These are phyloP conservation scores for Caenorhabditis sp. DNA, from an alignment of 2,888 invertebrate genomes.

Conservation along the genomic window DNA sequence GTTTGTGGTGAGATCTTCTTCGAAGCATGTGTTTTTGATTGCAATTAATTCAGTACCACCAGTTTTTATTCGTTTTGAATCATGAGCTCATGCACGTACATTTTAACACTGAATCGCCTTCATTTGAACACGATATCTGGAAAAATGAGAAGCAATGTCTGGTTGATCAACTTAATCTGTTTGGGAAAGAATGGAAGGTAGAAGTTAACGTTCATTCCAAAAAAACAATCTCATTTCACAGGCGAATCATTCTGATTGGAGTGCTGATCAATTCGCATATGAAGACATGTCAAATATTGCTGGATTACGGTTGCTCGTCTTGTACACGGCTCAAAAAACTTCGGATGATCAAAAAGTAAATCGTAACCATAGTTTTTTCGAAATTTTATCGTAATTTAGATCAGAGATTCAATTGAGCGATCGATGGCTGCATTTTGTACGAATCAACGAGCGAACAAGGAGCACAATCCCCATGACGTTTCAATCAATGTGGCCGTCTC, in stretches of 20 bases:
- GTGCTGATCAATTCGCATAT: constrained; percentile 10
- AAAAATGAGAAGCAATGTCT: constrained; percentile 35
- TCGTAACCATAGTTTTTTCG: not conserved
- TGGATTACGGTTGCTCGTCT: constrained; percentile 21
- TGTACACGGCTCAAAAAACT: constrained; percentile 17
- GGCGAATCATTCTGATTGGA: not conserved
- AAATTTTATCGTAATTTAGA: constrained; percentile 5
- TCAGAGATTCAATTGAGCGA: constrained; percentile 14
- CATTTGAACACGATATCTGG: constrained; percentile 20
- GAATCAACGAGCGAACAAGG: not conserved
- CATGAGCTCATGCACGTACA: constrained; percentile 45
- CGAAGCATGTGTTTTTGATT: not conserved
- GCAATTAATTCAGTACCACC: constrained; percentile 18
- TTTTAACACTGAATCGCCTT: constrained; percentile 32
- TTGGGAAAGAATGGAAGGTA: constrained; percentile 17
- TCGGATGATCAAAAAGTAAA: constrained; percentile 14
- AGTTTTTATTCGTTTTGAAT: constrained; percentile 27
- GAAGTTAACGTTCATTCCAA: not conserved
- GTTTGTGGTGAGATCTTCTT: constrained; percentile 25
- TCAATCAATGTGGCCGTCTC: constrained; percentile 34
- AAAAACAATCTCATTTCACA: not conserved
- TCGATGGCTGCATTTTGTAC: constrained; percentile 15
- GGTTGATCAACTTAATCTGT: constrained; percentile 4
- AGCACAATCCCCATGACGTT: constrained; percentile 41
- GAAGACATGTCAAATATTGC: constrained; percentile 48